phyloP scores from a whole-genome alignment of 2,797 vertebrate genomes.

The Dendrocincla fuliginosa region DNA sequence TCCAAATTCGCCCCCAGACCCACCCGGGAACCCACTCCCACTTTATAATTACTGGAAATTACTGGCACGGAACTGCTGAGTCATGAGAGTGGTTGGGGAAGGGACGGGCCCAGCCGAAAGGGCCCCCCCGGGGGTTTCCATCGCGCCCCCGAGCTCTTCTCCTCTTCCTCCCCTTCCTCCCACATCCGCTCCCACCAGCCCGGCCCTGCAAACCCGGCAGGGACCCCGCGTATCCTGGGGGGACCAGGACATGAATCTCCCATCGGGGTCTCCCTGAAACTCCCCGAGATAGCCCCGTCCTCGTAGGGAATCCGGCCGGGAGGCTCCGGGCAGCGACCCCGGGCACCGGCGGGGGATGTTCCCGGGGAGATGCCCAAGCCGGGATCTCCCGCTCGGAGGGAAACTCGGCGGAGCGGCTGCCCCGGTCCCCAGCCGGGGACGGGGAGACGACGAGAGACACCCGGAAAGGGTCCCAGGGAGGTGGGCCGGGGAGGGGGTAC shows the following conservation, averaged over 20 bases:
- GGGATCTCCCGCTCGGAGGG: background rate
- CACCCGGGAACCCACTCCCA: background rate
- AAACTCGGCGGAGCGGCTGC: background rate
- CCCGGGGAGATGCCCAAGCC: background rate
- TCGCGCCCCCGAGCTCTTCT: background rate
- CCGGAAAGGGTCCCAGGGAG: rapidly evolving
- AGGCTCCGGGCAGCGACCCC: background rate
- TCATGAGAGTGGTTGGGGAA: background rate
- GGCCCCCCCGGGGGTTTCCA: background rate
- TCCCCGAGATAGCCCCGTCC: background rate
- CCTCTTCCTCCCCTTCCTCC: background rate
- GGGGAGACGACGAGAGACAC: background rate
- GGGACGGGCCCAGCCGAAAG: background rate
- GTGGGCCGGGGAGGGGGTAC: background rate
- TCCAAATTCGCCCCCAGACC: background rate
- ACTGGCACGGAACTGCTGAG: constrained; percentile 19
- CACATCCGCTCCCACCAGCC: rapidly evolving
- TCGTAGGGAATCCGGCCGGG: background rate
- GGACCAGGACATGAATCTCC: background rate
- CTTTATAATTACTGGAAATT: background rate
- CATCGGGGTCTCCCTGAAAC: rapidly evolving
- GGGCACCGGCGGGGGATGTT: background rate
- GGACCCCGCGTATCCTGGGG: background rate
- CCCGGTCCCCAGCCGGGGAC: background rate
- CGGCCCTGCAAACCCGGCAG: background rate